A percentile compares a stretch with the other conserved stretches of the same genome.
These are phyloP conservation scores for Cranoglanis bouderius DNA, from an alignment of 2,113 vertebrate genomes.

Conservation along the genomic window DNA sequence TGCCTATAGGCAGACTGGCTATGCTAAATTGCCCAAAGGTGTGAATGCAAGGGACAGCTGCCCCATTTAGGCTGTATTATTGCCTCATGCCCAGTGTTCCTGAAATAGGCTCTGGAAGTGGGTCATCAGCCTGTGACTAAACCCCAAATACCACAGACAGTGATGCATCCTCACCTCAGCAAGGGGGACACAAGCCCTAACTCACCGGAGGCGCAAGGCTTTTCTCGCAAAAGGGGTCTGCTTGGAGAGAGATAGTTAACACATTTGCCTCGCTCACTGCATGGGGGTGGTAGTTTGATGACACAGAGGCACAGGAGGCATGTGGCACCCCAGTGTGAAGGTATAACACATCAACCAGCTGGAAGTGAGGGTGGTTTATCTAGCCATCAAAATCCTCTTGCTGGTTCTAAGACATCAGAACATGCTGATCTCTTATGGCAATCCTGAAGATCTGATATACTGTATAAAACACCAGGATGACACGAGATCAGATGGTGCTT, in stretches of 20 bases:
- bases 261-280: neutral
- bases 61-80: neutral
- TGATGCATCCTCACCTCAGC: neutral
- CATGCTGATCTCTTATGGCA: neutral
- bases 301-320: neutral
- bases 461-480: neutral
- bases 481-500: neutral
- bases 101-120: neutral
- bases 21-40: neutral
- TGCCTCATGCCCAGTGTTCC: neutral
- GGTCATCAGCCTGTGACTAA: conserved; percentile 2
- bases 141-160: conserved; percentile 3
- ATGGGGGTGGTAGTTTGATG: neutral
- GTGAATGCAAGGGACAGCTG: neutral
- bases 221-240: neutral
- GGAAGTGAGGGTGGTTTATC: neutral
- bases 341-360: neutral
- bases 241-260: neutral
- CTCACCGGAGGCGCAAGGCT: neutral
- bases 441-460: neutral
- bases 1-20: neutral
- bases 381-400: neutral
- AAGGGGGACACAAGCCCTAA: neutral
- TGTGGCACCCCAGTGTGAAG: neutral
- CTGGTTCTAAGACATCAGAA: neutral